Conservation (phyloP, 2,888 invertebrate genomes). For the Mesopsocus fuscifrons region DNA sequence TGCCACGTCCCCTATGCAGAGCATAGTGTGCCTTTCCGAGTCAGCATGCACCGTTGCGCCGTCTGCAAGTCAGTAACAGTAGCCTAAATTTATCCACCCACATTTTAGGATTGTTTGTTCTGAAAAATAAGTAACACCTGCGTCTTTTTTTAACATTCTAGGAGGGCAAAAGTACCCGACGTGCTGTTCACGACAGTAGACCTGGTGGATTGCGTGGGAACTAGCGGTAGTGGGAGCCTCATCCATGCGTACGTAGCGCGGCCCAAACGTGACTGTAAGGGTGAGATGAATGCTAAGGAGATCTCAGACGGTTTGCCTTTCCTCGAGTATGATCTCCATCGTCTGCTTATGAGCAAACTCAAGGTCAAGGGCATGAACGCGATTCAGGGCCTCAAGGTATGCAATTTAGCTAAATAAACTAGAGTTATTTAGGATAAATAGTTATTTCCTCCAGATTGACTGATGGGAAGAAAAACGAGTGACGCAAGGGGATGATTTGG, state of each 20-base stretch:
- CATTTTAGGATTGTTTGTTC: too few species aligned
- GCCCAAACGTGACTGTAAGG: slow-evolving; percentile 54
- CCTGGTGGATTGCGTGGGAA: slow-evolving; percentile 53
- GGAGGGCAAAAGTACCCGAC: slow-evolving; percentile 74
- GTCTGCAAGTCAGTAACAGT: slow-evolving; percentile 38
- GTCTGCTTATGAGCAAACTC: slow-evolving; percentile 73
- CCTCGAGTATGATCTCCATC: slow-evolving; percentile 87
- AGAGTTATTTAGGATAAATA: neutral
- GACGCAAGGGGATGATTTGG: too few species aligned
- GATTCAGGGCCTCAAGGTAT: slow-evolving; percentile 62
- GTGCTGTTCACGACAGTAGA: slow-evolving; percentile 79
- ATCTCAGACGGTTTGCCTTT: slow-evolving; percentile 91
- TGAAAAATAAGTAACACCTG: too few species aligned
- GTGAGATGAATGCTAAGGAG: slow-evolving; percentile 78
- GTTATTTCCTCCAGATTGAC: too few species aligned
- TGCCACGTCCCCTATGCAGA: slow-evolving; percentile 77
- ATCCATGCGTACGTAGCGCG: slow-evolving; percentile 59
- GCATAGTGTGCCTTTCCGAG: slow-evolving; percentile 48
- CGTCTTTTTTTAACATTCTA: too few species aligned
- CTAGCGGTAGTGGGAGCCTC: slow-evolving; percentile 48
- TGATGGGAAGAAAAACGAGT: too few species aligned
- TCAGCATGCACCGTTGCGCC: slow-evolving; percentile 50
- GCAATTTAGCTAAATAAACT: slow-evolving; percentile 22
- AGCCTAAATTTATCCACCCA: too few species aligned
- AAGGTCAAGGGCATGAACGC: slow-evolving; percentile 91